Conservation (phyloP, 2,888 invertebrate genomes). For the Cryptus viduatorius region DNA sequence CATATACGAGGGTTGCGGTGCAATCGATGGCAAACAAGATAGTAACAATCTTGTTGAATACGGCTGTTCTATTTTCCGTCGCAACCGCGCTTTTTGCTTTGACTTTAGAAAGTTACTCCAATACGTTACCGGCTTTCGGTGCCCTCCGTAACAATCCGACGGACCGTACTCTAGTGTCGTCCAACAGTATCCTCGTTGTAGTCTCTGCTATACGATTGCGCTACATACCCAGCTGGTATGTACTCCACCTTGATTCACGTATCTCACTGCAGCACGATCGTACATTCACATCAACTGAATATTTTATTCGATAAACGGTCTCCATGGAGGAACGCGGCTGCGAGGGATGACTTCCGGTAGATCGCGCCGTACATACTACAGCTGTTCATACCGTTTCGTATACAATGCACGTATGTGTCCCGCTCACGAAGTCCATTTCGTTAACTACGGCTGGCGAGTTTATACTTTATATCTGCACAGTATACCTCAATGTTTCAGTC, state of each 20-base stretch:
- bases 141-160: conserved; percentile 42
- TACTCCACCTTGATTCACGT: conserved; percentile 68
- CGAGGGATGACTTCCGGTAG: conserved; percentile 44
- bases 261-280: conserved; percentile 67
- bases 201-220: background rate
- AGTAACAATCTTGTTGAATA: background rate
- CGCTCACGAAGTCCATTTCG: conserved; percentile 18
- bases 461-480: background rate
- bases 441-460: conserved; percentile 16
- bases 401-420: background rate
- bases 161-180: conserved; percentile 4
- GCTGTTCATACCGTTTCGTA: conserved; percentile 3
- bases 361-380: conserved; percentile 21
- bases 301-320: conserved; percentile 76
- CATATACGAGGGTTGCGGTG: background rate
- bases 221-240: conserved; percentile 11
- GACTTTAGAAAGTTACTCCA: background rate
- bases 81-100: background rate
- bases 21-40: background rate
- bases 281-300: conserved; percentile 74
- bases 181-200: background rate
- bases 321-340: conserved; percentile 67
- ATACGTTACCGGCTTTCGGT: conserved; percentile 19
- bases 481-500: conserved; percentile 15
- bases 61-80: conserved; percentile 3